Percentiles rank a stretch among this genome's conserved stretches.
Evolutionary conservation across 2,888 invertebrate species (phyloP).

Genomic region (Pristionchus maxplancki): DNA sequence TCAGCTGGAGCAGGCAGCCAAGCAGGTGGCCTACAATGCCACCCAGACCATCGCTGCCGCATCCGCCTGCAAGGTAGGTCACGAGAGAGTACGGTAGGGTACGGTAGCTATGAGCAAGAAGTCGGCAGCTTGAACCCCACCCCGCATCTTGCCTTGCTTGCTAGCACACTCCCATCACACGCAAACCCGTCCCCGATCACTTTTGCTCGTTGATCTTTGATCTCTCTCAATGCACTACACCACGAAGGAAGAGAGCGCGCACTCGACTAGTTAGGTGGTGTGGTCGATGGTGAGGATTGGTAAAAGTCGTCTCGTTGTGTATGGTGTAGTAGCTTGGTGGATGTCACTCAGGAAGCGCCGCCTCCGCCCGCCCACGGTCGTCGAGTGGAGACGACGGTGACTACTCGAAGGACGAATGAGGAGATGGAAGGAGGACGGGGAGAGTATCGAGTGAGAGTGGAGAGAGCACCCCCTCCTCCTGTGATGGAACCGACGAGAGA

Average conservation of each 20-base stretch:
- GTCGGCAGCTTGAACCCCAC: slow-evolving; percentile 1
- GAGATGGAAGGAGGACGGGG: neutral
- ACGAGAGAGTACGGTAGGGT: slow-evolving; percentile 61
- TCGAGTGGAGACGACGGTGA: slow-evolving; percentile 3
- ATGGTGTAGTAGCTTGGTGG: neutral
- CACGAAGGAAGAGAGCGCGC: slow-evolving; percentile 44
- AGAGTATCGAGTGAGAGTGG: slow-evolving; percentile 19
- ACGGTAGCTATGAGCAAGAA: neutral
- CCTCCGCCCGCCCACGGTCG: slow-evolving; percentile 47
- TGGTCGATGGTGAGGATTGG: slow-evolving; percentile 14
- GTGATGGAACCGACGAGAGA: slow-evolving; percentile 22
- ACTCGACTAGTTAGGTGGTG: neutral
- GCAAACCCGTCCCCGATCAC: neutral
- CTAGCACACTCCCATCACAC: slow-evolving; percentile 10
- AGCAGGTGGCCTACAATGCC: slow-evolving; percentile 83
- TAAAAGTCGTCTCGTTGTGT: slow-evolving; percentile 1
- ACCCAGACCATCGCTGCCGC: slow-evolving; percentile 93
- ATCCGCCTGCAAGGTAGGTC: slow-evolving; percentile 83
- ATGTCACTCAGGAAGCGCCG: slow-evolving; percentile 21
- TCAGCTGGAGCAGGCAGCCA: slow-evolving; percentile 74
- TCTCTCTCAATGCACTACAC: slow-evolving; percentile 45
- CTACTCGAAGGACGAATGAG: neutral
- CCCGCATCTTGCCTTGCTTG: slow-evolving; percentile 35
- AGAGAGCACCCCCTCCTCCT: slow-evolving; percentile 35
- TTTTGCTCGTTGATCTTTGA: slow-evolving; percentile 23